phyloP scores from a whole-genome alignment of 2,113 vertebrate species.

The Etheostoma spectabile region DNA sequence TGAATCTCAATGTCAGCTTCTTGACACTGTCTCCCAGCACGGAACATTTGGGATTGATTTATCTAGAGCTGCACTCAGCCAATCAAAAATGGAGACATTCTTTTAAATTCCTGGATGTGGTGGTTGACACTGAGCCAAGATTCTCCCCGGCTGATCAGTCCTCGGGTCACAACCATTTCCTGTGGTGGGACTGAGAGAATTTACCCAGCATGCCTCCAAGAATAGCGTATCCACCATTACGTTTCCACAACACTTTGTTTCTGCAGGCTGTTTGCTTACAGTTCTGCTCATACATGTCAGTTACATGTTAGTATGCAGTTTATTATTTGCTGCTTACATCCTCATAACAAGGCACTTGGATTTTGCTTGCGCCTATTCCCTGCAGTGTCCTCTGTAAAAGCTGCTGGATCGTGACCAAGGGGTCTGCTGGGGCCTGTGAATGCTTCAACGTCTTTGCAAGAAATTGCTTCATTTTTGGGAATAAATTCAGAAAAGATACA shows the following conservation, averaged over 20 bases:
- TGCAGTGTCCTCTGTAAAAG: slow-evolving; percentile 53
- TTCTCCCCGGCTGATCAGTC: slow-evolving; percentile 66
- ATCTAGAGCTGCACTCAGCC: slow-evolving; percentile 29
- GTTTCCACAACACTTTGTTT: slow-evolving; percentile 4
- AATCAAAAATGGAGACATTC: slow-evolving; percentile 59
- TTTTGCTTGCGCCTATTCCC: slow-evolving; percentile 4
- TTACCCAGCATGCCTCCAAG: slow-evolving; percentile 52
- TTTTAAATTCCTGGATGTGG: slow-evolving; percentile 68
- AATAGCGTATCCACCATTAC: slow-evolving; percentile 41
- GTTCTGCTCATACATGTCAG: not conserved
- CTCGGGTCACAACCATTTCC: slow-evolving; percentile 80
- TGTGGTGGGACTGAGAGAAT: slow-evolving; percentile 67
- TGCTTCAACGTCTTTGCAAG: not conserved
- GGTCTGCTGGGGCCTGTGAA: slow-evolving; percentile 25
- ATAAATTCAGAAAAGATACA: slow-evolving; percentile 25
- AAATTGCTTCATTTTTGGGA: slow-evolving; percentile 40
- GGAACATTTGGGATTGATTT: slow-evolving; percentile 58
- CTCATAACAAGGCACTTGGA: not conserved
- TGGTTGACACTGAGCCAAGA: slow-evolving; percentile 67
- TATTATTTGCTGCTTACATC: not conserved
- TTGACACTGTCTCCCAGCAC: slow-evolving; percentile 34
- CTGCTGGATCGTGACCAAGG: slow-evolving; percentile 47
- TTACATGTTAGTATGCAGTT: not conserved
- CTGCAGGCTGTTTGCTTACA: not conserved
- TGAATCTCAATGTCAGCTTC: slow-evolving; percentile 22